Evolutionary conservation across 2,888 invertebrate genomes (phyloP).

Genomic region (Busseola fusca): DNA sequence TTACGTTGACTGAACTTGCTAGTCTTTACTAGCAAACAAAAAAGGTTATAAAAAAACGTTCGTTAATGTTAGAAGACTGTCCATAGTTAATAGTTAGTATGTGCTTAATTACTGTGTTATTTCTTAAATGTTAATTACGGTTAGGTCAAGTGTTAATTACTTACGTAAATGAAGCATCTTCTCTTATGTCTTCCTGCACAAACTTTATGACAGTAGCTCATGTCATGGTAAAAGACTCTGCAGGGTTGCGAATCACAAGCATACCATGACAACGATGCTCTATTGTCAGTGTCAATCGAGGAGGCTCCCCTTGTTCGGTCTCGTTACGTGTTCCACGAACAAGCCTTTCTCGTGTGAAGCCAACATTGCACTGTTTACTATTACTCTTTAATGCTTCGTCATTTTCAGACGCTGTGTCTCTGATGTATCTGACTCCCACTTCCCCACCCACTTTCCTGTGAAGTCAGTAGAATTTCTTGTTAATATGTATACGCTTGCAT

Average conservation of each 20-base stretch:
- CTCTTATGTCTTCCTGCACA: not conserved
- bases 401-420: not conserved
- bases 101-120: not conserved
- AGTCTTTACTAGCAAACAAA: conserved; percentile 6
- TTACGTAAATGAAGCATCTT: conserved; percentile 4
- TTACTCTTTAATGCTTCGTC: not conserved
- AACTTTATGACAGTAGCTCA: not conserved
- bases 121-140: conserved; percentile 7
- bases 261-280: not conserved
- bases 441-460: not conserved
- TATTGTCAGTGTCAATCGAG: too few relatives aligned
- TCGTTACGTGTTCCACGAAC: not conserved
- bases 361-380: conserved; percentile 1
- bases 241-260: not conserved
- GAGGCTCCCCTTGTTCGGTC: not conserved
- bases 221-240: not conserved
- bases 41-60: not conserved
- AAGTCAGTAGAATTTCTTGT: not conserved
- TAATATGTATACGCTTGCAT: not conserved
- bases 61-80: not conserved
- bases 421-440: not conserved
- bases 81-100: not conserved
- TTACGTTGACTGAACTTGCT: not conserved
- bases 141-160: conserved; percentile 15
- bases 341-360: conserved; percentile 1